Conservation (phyloP, 2,797 vertebrate genomes). For the Falco berigora region DNA sequence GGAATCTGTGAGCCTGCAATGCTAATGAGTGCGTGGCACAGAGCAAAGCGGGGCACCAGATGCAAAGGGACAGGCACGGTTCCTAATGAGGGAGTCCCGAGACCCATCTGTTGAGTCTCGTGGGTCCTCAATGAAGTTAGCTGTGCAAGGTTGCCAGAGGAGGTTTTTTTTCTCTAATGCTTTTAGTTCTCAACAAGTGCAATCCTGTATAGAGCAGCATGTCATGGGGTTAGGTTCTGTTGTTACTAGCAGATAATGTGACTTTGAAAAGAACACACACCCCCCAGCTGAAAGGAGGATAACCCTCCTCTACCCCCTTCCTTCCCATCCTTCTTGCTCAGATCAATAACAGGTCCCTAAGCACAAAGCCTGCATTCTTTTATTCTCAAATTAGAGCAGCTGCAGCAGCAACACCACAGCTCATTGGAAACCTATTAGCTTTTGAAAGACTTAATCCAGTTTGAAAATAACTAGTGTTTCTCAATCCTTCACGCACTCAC, state of each 20-base stretch:
- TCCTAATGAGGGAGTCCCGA: constrained; percentile 54
- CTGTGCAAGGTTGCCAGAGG: constrained; percentile 50
- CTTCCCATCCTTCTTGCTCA: constrained; percentile 51
- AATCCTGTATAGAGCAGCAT: constrained; percentile 69
- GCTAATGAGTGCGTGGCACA: background rate
- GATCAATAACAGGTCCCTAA: constrained; percentile 77
- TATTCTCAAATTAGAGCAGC: constrained; percentile 84
- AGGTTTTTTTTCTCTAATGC: constrained; percentile 39
- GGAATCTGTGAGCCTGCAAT: constrained; percentile 23
- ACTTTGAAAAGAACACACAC: constrained; percentile 72
- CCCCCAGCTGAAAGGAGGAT: constrained; percentile 61
- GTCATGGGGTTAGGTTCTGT: constrained; percentile 73
- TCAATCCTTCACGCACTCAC: constrained; percentile 40
- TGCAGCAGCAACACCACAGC: constrained; percentile 72
- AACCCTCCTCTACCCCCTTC: constrained; percentile 55
- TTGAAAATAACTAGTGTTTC: constrained; percentile 71
- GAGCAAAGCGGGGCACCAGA: constrained; percentile 23
- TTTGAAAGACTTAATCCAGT: constrained; percentile 78
- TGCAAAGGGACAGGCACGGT: background rate
- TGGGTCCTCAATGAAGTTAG: constrained; percentile 64
- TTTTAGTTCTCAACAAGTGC: constrained; percentile 73
- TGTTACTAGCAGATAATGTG: constrained; percentile 71
- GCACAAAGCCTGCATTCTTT: constrained; percentile 79
- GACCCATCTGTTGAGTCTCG: constrained; percentile 72
- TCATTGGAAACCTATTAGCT: constrained; percentile 77